Evolutionary conservation across 1,140 invertebrate species (phyloP), one percentile per base, ranked within the genome.

Genomic region (Papilio polytes): DNA sequence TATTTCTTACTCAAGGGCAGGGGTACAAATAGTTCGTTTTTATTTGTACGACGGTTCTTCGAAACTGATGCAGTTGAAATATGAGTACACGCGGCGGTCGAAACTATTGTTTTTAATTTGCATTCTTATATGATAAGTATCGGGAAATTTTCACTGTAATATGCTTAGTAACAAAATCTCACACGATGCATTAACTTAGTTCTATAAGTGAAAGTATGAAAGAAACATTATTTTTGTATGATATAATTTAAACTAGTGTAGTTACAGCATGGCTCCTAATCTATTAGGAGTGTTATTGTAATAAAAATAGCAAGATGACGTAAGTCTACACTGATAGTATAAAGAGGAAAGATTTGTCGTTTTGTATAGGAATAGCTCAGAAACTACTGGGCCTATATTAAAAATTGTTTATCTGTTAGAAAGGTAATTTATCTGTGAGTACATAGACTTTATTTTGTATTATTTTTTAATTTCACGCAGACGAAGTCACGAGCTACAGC

Each of bases 1-100:
- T 89, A 89, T 91, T 93, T 92, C 83, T 85, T 84, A 88, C 86
- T 86, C 91, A 94, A 94, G 92, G 92, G 90, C 92, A 92, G 91
- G 89, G 91, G 91, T 93, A 94, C 89, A 81, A 87, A 88, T 84
- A 87, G 85, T 88, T 86, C 81, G 82, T 90, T 89, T 87, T 90
- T 85, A 92, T 89, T 88, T 91, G 87, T 91, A 89, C 86, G 85
- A 77, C 90, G 88, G 88, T 88, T 90, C 88, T 83, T 86, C 81
- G 88, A 89, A 91, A 85, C 84, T 84, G 53, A 26, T 63, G 53
- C 31, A 87, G 84, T 81, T 80, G 81, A 78, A 81, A 85, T 87
- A 87, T 86, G 85, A 85, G 87, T 83, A 82, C 82, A 59, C 70
- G 59, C 74, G 70, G 86, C 83, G 87, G 85, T 89, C 84, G 80